Percentiles rank a stretch among this genome's conserved stretches.
These are phyloP conservation scores for Psittacula cyanocephala DNA, from an alignment of 2,113 vertebrate species.

Conservation along the genomic window DNA sequence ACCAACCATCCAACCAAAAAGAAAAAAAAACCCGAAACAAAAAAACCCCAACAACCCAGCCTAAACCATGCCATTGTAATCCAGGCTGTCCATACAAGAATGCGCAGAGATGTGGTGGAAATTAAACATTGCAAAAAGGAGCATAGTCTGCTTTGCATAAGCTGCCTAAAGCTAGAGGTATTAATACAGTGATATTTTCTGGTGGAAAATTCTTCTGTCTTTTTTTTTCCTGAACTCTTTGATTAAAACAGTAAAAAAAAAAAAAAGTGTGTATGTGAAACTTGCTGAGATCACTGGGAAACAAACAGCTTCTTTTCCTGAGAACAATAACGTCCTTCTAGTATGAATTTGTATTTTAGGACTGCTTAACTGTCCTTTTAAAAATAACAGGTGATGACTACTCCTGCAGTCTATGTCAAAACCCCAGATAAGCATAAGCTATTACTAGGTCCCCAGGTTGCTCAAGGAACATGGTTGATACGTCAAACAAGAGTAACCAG, in stretches of 20 bases:
- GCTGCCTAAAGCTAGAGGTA: background rate
- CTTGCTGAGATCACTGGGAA: background rate
- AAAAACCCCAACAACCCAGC: background rate
- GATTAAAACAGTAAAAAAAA: background rate
- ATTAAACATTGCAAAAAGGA: background rate
- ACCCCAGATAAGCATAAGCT: background rate
- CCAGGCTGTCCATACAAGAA: background rate
- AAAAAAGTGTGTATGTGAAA: background rate
- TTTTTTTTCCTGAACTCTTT: background rate
- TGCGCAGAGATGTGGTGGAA: background rate
- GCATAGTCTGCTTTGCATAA: background rate
- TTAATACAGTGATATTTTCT: background rate
- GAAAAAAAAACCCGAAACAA: background rate
- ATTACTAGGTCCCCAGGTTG: background rate
- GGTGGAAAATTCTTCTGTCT: background rate
- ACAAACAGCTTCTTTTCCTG: background rate
- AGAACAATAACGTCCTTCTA: background rate
- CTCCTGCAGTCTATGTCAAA: background rate
- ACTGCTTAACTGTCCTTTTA: background rate
- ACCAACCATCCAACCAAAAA: background rate
- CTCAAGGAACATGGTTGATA: background rate
- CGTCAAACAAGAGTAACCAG: background rate
- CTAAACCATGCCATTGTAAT: background rate
- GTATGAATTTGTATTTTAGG: background rate
- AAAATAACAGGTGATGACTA: background rate